phyloP scores from a whole-genome alignment of 2,797 vertebrate genomes.

The Trachops cirrhosus region DNA sequence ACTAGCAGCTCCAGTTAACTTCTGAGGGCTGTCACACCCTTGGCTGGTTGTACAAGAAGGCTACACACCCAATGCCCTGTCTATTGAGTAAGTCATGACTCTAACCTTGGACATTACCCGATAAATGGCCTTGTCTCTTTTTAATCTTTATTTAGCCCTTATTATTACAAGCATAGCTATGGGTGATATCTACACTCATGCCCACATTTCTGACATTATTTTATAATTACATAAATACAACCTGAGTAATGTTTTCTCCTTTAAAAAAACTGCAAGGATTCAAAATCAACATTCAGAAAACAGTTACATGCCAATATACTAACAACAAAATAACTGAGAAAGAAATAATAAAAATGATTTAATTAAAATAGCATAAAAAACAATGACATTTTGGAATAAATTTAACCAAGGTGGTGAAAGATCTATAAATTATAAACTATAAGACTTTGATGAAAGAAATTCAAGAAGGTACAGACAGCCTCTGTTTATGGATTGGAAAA shows the following conservation, averaged over 20 bases:
- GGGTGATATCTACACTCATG: neutral
- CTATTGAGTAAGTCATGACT: neutral
- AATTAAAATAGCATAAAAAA: neutral
- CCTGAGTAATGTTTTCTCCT: neutral
- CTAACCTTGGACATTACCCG: neutral
- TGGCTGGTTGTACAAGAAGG: neutral
- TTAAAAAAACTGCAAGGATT: neutral
- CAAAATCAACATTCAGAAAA: neutral
- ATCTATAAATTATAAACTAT: too few species aligned
- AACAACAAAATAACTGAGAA: neutral
- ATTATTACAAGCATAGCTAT: neutral
- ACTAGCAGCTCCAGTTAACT: neutral
- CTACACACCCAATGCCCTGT: fast-evolving
- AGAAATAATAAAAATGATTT: neutral
- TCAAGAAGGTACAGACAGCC: neutral
- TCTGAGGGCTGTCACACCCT: neutral
- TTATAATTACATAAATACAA: neutral
- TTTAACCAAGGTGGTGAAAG: neutral
- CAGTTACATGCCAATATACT: neutral
- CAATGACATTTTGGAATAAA: neutral
- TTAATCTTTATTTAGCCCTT: neutral
- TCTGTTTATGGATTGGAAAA: neutral
- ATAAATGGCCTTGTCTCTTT: neutral
- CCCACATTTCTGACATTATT: neutral
- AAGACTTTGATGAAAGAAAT: neutral